Percentiles rank a stretch among this genome's conserved stretches.
phyloP scores from a whole-genome alignment of 2,113 vertebrate genomes.

The Procavia capensis region DNA sequence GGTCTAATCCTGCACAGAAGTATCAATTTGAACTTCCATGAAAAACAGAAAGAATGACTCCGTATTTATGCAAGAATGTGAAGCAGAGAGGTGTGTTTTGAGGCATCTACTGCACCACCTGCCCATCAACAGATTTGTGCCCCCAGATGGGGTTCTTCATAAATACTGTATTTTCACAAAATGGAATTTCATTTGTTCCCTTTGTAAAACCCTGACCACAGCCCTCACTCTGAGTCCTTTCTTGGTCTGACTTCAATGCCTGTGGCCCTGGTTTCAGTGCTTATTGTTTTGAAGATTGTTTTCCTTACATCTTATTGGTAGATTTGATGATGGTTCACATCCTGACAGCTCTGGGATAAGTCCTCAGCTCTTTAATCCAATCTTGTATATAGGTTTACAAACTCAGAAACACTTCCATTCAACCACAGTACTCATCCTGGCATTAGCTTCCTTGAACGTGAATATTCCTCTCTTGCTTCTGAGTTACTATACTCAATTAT shows the following conservation, averaged over 20 bases:
- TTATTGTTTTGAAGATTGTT: constrained; percentile 20
- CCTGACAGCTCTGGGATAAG: not conserved
- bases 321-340: not conserved
- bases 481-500: not conserved
- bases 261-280: not conserved
- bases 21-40: not conserved
- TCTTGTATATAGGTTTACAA: not conserved
- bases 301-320: not conserved
- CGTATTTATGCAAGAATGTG: not conserved
- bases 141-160: not conserved
- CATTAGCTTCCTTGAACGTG: not conserved
- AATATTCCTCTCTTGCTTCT: not conserved
- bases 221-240: not conserved
- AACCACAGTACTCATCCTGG: not conserved
- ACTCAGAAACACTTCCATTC: constrained; percentile 9
- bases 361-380: not conserved
- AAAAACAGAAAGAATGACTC: constrained; percentile 2
- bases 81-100: not conserved
- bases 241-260: not conserved
- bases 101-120: not conserved
- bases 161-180: not conserved
- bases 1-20: constrained; percentile 19
- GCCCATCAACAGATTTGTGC: not conserved
- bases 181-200: not conserved
- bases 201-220: not conserved